These are phyloP conservation scores for Taeniopygia guttata DNA, from an alignment of 2,797 vertebrate genomes.

Conservation along the genomic window DNA sequence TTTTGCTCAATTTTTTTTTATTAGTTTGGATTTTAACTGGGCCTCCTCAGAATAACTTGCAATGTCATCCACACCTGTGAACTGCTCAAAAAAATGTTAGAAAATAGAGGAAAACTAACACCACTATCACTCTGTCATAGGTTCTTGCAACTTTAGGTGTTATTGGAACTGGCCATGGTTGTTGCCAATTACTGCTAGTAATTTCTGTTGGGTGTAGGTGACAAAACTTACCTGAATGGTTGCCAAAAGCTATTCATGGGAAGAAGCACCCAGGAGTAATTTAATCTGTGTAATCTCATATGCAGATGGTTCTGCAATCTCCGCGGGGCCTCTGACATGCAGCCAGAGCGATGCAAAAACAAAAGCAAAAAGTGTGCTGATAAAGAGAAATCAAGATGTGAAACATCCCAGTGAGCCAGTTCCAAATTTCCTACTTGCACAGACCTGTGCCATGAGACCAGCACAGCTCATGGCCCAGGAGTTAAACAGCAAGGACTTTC, in stretches of 20 bases:
- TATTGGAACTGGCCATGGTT: not conserved
- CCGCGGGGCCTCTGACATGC: not conserved
- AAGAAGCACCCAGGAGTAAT: not conserved
- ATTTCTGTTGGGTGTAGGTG: not conserved
- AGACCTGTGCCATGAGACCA: not conserved
- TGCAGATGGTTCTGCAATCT: not conserved
- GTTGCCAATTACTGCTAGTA: not conserved
- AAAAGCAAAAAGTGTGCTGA: not conserved
- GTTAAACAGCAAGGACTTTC: accelerated
- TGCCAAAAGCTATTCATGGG: slow-evolving; percentile 36
- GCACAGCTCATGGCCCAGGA: not conserved
- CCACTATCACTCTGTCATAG: not conserved
- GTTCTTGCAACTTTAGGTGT: not conserved
- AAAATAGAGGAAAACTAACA: not conserved
- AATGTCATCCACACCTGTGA: not conserved
- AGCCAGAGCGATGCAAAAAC: not conserved
- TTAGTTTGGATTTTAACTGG: not conserved
- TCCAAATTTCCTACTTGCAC: not conserved
- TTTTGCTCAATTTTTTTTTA: accelerated
- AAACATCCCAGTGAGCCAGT: not conserved
- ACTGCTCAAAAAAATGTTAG: not conserved
- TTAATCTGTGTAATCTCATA: slow-evolving; percentile 14
- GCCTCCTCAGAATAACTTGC: not conserved
- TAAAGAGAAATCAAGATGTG: not conserved
- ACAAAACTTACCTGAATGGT: not conserved